A percentile compares a stretch with the other conserved stretches of the same genome.
Evolutionary conservation across 2,888 invertebrate genomes (phyloP).

Genomic region (Chorisops tibialis): DNA sequence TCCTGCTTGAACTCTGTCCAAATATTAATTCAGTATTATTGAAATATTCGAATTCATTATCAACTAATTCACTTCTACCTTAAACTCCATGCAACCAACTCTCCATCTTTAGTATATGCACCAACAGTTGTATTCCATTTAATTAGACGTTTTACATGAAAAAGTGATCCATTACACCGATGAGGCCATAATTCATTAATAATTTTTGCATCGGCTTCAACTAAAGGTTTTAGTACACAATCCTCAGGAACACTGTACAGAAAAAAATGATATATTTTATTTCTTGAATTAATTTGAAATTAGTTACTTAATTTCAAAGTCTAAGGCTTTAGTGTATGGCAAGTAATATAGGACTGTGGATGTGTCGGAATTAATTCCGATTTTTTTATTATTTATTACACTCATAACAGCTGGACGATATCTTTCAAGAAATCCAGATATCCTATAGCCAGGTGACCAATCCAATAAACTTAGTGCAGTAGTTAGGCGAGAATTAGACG

Average conservation of each 20-base stretch:
- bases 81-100: constrained; percentile 36
- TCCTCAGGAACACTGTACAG: constrained; percentile 32
- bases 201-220: constrained; percentile 29
- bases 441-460: constrained; percentile 45
- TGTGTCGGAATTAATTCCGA: constrained; percentile 39
- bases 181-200: constrained; percentile 37
- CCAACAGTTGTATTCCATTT: constrained; percentile 35
- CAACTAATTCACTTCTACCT: constrained; percentile 29
- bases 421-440: constrained; percentile 44
- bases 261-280: too few relatives aligned
- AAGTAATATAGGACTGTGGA: neutral
- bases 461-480: constrained; percentile 42
- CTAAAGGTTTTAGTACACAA: constrained; percentile 31
- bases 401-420: constrained; percentile 41
- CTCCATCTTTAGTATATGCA: constrained; percentile 33
- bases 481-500: constrained; percentile 36
- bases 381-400: constrained; percentile 38
- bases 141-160: constrained; percentile 33
- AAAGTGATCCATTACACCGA: constrained; percentile 33
- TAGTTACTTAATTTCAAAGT: neutral
- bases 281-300: too few relatives aligned
- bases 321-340: neutral
- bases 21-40: neutral
- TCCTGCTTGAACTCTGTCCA: constrained; percentile 31
- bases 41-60: neutral